A percentile compares a stretch with the other conserved stretches of the same genome.
These are phyloP conservation scores for Epizoanthus ramosus DNA, from an alignment of 92 coral and sea anemone genomes.

Conservation along the genomic window DNA sequence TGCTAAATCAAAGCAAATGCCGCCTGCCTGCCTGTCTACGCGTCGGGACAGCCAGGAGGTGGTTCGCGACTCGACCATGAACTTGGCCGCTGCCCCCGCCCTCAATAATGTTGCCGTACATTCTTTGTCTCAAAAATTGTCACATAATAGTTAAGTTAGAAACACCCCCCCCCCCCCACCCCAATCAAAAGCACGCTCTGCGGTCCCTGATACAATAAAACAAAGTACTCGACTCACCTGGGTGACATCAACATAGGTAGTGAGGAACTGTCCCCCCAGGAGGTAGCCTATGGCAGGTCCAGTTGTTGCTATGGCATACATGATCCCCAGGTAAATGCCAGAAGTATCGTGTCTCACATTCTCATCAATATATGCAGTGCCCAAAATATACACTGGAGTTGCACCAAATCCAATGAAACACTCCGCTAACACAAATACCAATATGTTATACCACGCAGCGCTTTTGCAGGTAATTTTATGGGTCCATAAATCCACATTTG, in stretches of 20 bases:
- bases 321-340: constrained; percentile 85
- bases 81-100: too few relatives aligned
- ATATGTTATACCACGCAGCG: constrained; percentile 84
- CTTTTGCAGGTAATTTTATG: constrained; percentile 59
- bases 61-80: too few relatives aligned
- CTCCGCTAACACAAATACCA: constrained; percentile 89
- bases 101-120: too few relatives aligned
- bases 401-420: constrained; percentile 95
- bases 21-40: too few relatives aligned
- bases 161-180: too few relatives aligned
- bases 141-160: too few relatives aligned
- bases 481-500: constrained; percentile 30
- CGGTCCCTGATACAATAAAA: background rate
- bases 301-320: constrained; percentile 85
- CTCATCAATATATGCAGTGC: constrained; percentile 89
- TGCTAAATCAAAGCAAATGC: too few relatives aligned
- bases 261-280: constrained; percentile 83
- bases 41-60: too few relatives aligned
- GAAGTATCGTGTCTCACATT: constrained; percentile 85
- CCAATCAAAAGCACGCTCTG: too few relatives aligned
- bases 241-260: constrained; percentile 79
- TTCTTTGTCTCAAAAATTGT: too few relatives aligned
- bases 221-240: constrained; percentile 61
- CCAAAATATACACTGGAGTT: constrained; percentile 90
- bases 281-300: constrained; percentile 96